Evolutionary conservation across 1,140 invertebrate genomes (phyloP).

Genomic region (Neodiprion virginianus): DNA sequence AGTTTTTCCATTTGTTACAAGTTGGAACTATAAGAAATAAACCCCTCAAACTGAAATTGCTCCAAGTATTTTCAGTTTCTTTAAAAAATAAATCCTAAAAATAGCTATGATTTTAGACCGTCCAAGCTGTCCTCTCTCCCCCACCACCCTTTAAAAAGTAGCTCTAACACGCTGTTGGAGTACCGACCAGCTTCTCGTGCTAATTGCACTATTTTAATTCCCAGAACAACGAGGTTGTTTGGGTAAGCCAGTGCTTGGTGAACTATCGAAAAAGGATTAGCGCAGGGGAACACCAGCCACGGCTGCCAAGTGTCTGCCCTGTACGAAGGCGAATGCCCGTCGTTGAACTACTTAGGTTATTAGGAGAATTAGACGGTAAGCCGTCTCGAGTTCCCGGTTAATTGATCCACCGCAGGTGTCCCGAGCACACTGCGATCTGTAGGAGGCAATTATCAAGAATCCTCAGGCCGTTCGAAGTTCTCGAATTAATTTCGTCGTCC

Average conservation of each 20-base stretch:
- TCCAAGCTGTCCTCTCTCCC: no score
- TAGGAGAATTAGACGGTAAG: neutral
- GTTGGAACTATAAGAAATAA: no score
- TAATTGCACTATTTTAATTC: neutral
- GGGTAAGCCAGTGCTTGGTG: neutral
- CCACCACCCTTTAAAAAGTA: neutral
- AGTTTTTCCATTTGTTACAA: no score
- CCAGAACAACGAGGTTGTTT: neutral
- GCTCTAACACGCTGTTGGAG: neutral
- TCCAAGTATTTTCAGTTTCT: no score
- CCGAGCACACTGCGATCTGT: neutral
- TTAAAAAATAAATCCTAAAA: neutral
- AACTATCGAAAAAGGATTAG: constrained; percentile 7
- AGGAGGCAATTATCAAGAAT: neutral
- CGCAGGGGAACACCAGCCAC: neutral
- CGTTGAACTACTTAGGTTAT: neutral
- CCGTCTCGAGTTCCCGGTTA: neutral
- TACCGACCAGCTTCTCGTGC: neutral
- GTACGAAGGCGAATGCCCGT: neutral
- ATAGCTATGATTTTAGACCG: no score
- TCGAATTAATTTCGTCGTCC: neutral
- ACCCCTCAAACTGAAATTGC: no score
- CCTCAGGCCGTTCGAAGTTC: neutral
- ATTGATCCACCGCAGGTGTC: neutral
- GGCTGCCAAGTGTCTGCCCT: neutral